Conservation (phyloP, 2,888 invertebrate genomes). For the Troglohyphantes excavatus region DNA sequence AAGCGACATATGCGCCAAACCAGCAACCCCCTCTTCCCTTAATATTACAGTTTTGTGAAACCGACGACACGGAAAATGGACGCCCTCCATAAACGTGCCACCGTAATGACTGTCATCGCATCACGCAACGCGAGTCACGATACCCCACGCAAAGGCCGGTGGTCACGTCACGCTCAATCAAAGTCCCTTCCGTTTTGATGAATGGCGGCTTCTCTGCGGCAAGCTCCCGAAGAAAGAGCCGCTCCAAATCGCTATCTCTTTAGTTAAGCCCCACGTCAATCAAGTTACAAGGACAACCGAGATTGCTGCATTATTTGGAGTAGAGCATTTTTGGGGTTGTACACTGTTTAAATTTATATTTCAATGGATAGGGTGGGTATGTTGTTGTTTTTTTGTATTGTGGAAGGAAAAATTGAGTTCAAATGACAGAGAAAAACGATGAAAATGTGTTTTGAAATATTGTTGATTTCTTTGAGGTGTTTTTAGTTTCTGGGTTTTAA, state of each 20-base stretch:
- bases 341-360: too few relatives aligned
- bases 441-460: too few relatives aligned
- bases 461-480: too few relatives aligned
- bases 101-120: constrained; percentile 37
- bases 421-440: too few relatives aligned
- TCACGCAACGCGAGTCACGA: constrained; percentile 29
- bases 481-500: too few relatives aligned
- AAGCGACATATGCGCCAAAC: too few relatives aligned
- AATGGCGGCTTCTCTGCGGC: background rate
- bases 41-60: constrained; percentile 27
- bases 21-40: too few relatives aligned
- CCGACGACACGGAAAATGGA: constrained; percentile 22
- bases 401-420: too few relatives aligned
- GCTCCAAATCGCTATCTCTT: background rate
- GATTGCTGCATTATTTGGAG: background rate
- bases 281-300: background rate
- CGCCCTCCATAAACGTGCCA: constrained; percentile 21
- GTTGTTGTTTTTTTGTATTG: too few relatives aligned
- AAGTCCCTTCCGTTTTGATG: constrained; percentile 19
- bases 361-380: too few relatives aligned
- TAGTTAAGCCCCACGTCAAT: constrained; percentile 22
- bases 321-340: too few relatives aligned
- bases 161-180: constrained; percentile 39
- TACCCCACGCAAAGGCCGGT: constrained; percentile 2
- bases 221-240: background rate